Base-by-base conservation (phyloP, 2,113 vertebrate genomes). In the Pogona vitticeps region DNA sequence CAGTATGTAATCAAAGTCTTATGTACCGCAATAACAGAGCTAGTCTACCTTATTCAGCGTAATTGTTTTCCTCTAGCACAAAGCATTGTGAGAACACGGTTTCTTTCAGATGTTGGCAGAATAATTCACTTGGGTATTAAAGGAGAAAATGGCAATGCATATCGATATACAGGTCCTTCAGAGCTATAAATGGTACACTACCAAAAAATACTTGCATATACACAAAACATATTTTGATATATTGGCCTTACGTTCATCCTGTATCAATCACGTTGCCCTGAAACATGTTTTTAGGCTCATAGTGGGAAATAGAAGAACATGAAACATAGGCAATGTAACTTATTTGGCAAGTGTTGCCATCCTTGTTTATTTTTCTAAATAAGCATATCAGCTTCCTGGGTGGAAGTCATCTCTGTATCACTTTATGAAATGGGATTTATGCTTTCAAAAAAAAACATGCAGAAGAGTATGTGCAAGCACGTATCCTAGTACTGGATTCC, bases 1-100 rank as follows among this genome's bases (percentile, higher is more conserved):
- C 94, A 95, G 93, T 90, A 92, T 95, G 94, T 95, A 96, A 96
- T 96, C 96, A 95, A 96, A 96, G 94, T 96, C 95, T 96, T 94
- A 94, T 94, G 96, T 95, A 95, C 93, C 94, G 90, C 93, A 95
- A 94, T 95, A 95, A 95, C 94, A 94, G 86, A 91, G 92, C 92
- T 91, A 94, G 95, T 96, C 95, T 93, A 93, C 93, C 89, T 94
- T 94, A 92, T 91, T 96, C 91, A 85, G 91, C 86, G 91, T 94
- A 94, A 95, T 95, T 95, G 92, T 94, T 96, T 94, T 95, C 93
- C 91, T 94, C 92, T 87, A 91, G 91, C 94, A 94, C 91, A 95
- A 93, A 95, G 91, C 86, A 88, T 83, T 7, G 93, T 90, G 91
- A 79, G 90, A 91, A 94, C 91, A 91, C 52, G 40, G 23, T 76